Evolutionary conservation across 2,888 invertebrate species (phyloP).

Genomic region (Megastigmus dorsalis): DNA sequence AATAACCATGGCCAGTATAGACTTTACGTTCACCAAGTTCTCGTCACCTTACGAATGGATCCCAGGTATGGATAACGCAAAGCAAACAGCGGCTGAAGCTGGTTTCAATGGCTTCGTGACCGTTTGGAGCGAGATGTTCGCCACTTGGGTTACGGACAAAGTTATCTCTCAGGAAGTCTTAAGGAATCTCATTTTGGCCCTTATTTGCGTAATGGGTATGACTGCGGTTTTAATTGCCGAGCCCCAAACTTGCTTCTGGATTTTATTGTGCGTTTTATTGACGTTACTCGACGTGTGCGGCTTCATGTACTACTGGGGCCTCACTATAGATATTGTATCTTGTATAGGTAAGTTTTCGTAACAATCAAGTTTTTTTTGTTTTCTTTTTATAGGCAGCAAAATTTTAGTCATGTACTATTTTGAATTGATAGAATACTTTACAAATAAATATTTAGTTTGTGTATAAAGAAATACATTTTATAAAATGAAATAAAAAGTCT

Average conservation of each 20-base stretch:
- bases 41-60: constrained; percentile 81
- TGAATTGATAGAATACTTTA: too few species aligned
- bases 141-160: constrained; percentile 87
- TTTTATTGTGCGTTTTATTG: constrained; percentile 84
- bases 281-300: constrained; percentile 85
- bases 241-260: constrained; percentile 85
- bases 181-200: constrained; percentile 84
- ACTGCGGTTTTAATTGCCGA: constrained; percentile 85
- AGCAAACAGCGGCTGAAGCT: constrained; percentile 76
- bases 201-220: constrained; percentile 87
- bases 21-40: constrained; percentile 80
- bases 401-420: too few species aligned
- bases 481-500: too few species aligned
- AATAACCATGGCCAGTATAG: constrained; percentile 79
- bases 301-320: constrained; percentile 87
- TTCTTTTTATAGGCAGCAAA: too few species aligned
- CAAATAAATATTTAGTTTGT: too few species aligned
- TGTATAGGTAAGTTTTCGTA: constrained; percentile 81
- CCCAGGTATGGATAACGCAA: constrained; percentile 83
- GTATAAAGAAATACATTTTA: too few species aligned
- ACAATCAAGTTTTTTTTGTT: too few species aligned
- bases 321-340: constrained; percentile 88
- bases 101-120: constrained; percentile 79
- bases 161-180: constrained; percentile 85
- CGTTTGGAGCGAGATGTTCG: constrained; percentile 84